These are phyloP conservation scores for Liasis olivaceus DNA, from an alignment of 2,797 vertebrate species.

Conservation along the genomic window DNA sequence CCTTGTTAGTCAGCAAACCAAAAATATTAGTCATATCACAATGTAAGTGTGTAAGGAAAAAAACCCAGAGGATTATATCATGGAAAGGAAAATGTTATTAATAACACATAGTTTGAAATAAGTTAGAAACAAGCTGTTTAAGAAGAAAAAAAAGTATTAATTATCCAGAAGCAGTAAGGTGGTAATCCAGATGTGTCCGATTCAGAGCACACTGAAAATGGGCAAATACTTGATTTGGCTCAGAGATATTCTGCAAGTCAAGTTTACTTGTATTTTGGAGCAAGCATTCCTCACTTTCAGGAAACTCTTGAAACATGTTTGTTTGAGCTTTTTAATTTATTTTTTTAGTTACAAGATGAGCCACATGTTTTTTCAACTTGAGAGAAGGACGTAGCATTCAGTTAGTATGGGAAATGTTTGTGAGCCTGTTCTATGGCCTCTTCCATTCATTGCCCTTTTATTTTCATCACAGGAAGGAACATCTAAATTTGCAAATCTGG, in stretches of 20 bases:
- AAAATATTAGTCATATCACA: constrained; percentile 4
- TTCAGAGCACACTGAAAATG: not conserved
- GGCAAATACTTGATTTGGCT: not conserved
- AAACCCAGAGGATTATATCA: constrained; percentile 24
- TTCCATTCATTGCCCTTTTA: constrained; percentile 19
- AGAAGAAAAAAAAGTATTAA: not conserved
- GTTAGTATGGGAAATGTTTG: constrained; percentile 8
- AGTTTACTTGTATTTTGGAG: not conserved
- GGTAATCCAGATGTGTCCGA: constrained; percentile 6
- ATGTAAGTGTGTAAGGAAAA: not conserved
- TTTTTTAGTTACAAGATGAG: not conserved
- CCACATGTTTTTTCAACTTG: not conserved
- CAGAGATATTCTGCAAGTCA: constrained; percentile 26
- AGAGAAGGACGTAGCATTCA: not conserved
- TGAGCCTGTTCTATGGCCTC: not conserved
- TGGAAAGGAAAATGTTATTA: constrained; percentile 18
- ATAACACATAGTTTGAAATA: constrained; percentile 14
- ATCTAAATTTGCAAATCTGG: constrained; percentile 93
- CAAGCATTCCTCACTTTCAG: not conserved
- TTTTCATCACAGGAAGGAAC: constrained; percentile 86
- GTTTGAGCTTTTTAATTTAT: not conserved
- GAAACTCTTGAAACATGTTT: not conserved
- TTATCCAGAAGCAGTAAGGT: constrained; percentile 19
- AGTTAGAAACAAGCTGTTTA: constrained; percentile 10
- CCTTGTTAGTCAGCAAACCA: constrained; percentile 58